Base-by-base conservation (phyloP, 2,888 invertebrate species). In the Cabera pusaria region DNA sequence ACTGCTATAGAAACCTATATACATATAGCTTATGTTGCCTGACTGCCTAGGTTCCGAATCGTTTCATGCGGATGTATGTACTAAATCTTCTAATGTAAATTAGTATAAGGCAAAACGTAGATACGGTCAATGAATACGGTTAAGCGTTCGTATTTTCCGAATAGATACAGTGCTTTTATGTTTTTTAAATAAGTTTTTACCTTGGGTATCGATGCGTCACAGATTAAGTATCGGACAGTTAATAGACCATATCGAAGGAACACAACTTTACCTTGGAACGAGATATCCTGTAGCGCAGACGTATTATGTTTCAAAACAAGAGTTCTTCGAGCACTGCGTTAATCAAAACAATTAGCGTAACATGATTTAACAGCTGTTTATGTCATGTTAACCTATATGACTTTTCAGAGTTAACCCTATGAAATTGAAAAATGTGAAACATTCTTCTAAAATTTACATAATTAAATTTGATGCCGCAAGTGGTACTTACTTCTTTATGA, bases 171-270 rank as follows among this genome's bases (percentile, higher is more conserved):
- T 12, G 11, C 12, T 27, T 18, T 14, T 3, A 2, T 14, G 2
- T 14, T 14, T 14, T 14, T 4, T 14, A 14, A 2, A 14, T 14
- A n/a, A 31, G 26, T 22, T 22, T 19, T 24, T 34, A 36, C 27
- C 22, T 28, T 42, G 32, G 23, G 23, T 32, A 42, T 24, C 31
- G 28, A 34, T 34, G 43, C 43, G 33, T 38, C 38, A 38, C 34
- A 40, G 27, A 40, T 34, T 34, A 24, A 20, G 28, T 34, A 40
- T 36, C 51, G 34, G 41, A 52, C 42, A 51, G 38, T 64, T 57
- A 74, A 65, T 69, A 76, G 76, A 75, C 70, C 70, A 60, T 61
- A 66, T 59, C 74, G 63, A 66, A 73, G 72, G 69, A 66, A 65
- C 64, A 64, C 60, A 65, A 64, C 64, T 57, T 72, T 59, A 57